A percentile compares a stretch with the other conserved stretches of the same genome.
Evolutionary conservation across 2,113 vertebrate genomes (phyloP).

Genomic region (cat (Felis catus)): DNA sequence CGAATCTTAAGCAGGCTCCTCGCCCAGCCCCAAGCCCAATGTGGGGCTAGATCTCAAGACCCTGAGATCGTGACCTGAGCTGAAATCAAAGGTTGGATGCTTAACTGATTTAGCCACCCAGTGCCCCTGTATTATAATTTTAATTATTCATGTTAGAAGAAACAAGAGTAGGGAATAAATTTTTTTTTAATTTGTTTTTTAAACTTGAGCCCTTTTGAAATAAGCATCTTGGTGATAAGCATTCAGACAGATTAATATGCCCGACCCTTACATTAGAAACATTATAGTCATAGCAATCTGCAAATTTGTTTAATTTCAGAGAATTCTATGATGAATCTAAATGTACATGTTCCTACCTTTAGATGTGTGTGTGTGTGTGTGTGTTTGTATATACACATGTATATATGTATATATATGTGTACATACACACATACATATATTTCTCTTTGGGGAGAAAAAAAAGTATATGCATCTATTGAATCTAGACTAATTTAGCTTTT

Average conservation of each 20-base stretch:
- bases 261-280: background rate
- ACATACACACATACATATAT: background rate
- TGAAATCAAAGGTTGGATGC: too few species aligned
- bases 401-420: background rate
- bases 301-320: background rate
- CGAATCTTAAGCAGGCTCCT: too few species aligned
- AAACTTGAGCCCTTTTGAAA: background rate
- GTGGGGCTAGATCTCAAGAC: too few species aligned
- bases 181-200: background rate
- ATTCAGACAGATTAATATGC: background rate
- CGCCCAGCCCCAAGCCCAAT: too few species aligned
- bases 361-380: background rate
- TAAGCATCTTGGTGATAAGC: background rate
- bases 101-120: too few species aligned
- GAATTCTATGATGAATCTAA: background rate
- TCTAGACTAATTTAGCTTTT: background rate
- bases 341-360: background rate
- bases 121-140: background rate
- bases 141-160: background rate
- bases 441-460: background rate
- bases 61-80: too few species aligned
- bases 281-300: background rate
- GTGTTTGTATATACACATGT: background rate
- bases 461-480: background rate
- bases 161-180: background rate